Percentiles rank a stretch among this genome's conserved stretches.
phyloP scores from a whole-genome alignment of 2,797 vertebrate species.

The Channallabes apus region DNA sequence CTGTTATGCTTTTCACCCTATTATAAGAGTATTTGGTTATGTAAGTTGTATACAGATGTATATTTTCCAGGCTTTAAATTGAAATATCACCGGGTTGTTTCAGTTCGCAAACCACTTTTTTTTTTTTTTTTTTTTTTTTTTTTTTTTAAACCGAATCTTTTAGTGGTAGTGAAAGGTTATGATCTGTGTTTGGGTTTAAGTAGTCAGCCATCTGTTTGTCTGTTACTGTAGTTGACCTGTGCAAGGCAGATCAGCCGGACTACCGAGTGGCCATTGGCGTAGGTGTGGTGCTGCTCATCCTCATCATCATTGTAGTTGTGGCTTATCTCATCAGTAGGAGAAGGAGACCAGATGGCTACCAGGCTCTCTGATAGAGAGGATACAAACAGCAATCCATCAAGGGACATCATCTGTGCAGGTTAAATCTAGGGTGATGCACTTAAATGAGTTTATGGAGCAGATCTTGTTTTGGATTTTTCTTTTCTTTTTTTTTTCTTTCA shows the following conservation, averaged over 20 bases:
- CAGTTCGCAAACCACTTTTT: too few species aligned
- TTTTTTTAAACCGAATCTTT: not conserved
- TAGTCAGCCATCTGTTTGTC: constrained; percentile 8
- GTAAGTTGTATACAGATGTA: not conserved
- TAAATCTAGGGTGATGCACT: constrained; percentile 3
- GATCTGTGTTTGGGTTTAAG: not conserved
- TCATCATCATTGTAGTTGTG: constrained; percentile 79
- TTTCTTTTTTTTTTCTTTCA: too few species aligned
- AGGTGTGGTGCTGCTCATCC: constrained; percentile 76
- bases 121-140: too few species aligned
- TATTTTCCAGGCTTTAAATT: not conserved
- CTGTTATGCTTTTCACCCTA: not conserved
- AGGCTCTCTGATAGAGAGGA: constrained; percentile 74
- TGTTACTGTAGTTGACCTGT: constrained; percentile 70
- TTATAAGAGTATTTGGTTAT: not conserved
- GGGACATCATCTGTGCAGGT: not conserved
- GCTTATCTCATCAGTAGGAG: constrained; percentile 74
- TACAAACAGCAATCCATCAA: not conserved
- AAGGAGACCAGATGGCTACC: constrained; percentile 73
- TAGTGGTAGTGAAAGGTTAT: not conserved
- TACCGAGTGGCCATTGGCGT: constrained; percentile 78
- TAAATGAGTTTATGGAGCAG: constrained; percentile 5
- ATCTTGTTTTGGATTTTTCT: not conserved
- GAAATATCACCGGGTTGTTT: not conserved
- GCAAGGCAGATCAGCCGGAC: constrained; percentile 62